phyloP scores from a whole-genome alignment of 2,888 invertebrate genomes.

The Clivina fossor region DNA sequence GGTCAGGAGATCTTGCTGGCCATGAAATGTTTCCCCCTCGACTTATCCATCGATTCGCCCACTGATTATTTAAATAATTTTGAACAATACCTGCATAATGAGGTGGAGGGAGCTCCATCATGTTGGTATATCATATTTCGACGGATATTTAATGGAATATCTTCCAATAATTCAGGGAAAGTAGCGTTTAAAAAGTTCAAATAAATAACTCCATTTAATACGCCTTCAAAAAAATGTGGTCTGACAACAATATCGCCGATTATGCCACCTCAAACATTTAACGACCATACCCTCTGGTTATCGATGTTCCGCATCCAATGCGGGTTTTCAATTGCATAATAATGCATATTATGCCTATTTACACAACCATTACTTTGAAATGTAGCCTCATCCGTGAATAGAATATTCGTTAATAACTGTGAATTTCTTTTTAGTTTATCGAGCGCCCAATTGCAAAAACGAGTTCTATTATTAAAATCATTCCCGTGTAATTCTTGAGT shows the following conservation, averaged over 20 bases:
- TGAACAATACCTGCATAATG: too few relatives aligned
- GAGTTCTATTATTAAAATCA: too few relatives aligned
- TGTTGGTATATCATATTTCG: too few relatives aligned
- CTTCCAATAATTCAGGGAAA: too few relatives aligned
- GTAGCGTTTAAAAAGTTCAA: conserved; percentile 1
- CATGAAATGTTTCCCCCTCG: too few relatives aligned
- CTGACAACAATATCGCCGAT: conserved; percentile 3
- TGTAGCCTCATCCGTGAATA: conserved; percentile 1
- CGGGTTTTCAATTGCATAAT: too few relatives aligned
- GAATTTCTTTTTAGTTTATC: conserved; percentile 3
- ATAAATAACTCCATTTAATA: conserved; percentile 6
- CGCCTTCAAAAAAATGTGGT: neutral
- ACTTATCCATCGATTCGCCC: too few relatives aligned
- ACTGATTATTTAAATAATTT: too few relatives aligned
- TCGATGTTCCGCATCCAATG: conserved; percentile 5
- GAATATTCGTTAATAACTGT: neutral
- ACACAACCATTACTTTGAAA: conserved; percentile 10
- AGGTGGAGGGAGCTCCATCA: too few relatives aligned
- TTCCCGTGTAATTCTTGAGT: too few relatives aligned
- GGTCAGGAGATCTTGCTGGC: too few relatives aligned
- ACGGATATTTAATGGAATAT: neutral
- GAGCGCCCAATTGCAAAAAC: too few relatives aligned
- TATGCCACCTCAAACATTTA: conserved; percentile 6
- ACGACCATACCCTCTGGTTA: neutral
- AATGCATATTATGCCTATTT: conserved; percentile 8